Evolutionary conservation across 2,888 invertebrate genomes (phyloP).

Genomic region (Liposcelis brunnea): DNA sequence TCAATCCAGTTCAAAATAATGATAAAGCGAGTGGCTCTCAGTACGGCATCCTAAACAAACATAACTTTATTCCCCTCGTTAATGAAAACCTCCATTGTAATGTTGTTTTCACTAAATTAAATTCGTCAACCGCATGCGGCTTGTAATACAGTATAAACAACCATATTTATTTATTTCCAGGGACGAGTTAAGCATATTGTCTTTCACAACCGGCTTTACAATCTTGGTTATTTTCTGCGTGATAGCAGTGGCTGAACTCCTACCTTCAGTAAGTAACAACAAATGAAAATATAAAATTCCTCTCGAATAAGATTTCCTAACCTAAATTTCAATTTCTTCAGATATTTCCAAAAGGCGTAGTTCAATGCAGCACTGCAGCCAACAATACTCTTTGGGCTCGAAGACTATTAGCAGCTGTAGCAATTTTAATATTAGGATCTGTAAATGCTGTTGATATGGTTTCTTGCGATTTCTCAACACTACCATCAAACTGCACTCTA

Average conservation of each 20-base stretch:
- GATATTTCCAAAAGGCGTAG: conserved; percentile 30
- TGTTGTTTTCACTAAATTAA: too few species aligned
- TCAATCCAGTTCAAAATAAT: too few species aligned
- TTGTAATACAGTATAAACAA: too few species aligned
- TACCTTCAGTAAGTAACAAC: conserved; percentile 24
- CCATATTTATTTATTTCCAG: conserved; percentile 19
- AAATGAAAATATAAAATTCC: too few species aligned
- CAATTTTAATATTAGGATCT: conserved; percentile 36
- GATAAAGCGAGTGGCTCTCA: too few species aligned
- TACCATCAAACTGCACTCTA: conserved; percentile 21
- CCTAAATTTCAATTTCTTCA: conserved; percentile 17
- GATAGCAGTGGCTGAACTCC: conserved; percentile 26
- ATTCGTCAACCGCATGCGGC: too few species aligned
- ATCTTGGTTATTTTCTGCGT: conserved; percentile 25
- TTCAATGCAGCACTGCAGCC: conserved; percentile 34
- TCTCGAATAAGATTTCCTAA: too few species aligned
- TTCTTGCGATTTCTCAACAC: conserved; percentile 17
- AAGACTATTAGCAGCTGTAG: conserved; percentile 35
- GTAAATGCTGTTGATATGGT: conserved; percentile 43
- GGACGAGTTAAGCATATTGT: conserved; percentile 24
- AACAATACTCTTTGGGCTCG: conserved; percentile 38
- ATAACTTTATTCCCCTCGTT: too few species aligned
- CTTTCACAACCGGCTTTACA: conserved; percentile 24
- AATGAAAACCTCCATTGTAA: too few species aligned
- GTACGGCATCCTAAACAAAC: too few species aligned